Evolutionary conservation across 1,140 invertebrate genomes (phyloP), one percentile per base, ranked within the genome.

Genomic region (Epicauta chinensis): DNA sequence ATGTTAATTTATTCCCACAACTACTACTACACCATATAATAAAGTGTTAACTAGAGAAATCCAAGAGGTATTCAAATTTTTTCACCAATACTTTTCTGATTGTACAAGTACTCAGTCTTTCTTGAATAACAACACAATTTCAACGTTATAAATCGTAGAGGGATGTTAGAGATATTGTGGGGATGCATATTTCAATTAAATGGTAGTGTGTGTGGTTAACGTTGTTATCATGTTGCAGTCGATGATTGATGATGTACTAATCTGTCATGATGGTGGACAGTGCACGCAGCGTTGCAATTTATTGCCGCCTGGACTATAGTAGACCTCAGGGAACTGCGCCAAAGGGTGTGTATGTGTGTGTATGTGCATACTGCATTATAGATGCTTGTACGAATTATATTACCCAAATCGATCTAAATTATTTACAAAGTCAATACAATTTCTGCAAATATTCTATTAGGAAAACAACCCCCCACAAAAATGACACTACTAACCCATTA

Each of bases 201-300:
- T 23, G 23, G 4, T 5, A 5, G 23, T 23, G 23, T 23, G 23
- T 56, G 53, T 46, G 53, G 23, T 54, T 57, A 56, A 55, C 53
- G 57, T 56, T 56, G 58, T 63, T 62, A 58, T 60, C 56, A 47
- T 29, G 49, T 49, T 56, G 56, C 46, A 40, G 38, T 32, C 45
- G 40, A 68, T 66, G 66, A 68, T 68, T 68, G 65, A 68, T 68
- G 66, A 66, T 58, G 59, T 67, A 64, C 63, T 68, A 68, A 68
- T 68, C 63, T 67, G 65, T 68, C 66, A 68, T 59, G 60, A 62
- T 58, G 60, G 55, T 55, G 64, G 62, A 61, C 62, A 64, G 57
- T 63, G 60, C 60, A 63, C 53, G 59, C 55, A 56, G 54, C 4
- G 23, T 23, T 59, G 55, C 61, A 66, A 68, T 68, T 68, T 68